Conservation (phyloP, 2,113 vertebrate genomes). For the Megalops atlanticus region DNA sequence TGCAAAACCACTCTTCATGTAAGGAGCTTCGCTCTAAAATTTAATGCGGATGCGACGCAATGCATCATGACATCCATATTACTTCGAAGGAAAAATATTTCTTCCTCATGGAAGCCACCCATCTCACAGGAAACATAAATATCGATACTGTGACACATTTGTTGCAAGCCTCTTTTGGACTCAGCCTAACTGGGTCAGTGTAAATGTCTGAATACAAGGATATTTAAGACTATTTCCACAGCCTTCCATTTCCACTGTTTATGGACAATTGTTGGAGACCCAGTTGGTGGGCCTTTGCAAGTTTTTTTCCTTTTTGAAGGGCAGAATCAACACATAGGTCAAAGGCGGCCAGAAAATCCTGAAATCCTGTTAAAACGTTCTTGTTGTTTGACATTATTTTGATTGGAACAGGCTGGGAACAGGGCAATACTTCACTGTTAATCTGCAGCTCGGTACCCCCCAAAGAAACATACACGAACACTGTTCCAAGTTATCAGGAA, state of each 20-base stretch:
- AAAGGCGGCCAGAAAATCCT: no score
- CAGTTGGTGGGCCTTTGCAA: neutral
- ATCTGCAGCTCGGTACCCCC: neutral
- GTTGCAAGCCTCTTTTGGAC: neutral
- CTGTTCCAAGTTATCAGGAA: neutral
- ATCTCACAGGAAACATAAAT: neutral
- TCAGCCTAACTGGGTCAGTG: neutral
- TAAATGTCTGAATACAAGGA: neutral
- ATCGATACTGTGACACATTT: neutral
- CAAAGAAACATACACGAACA: neutral
- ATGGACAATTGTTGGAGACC: neutral
- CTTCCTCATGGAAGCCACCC: neutral
- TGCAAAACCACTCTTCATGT: neutral
- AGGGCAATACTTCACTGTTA: neutral
- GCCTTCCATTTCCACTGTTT: neutral
- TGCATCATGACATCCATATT: neutral
- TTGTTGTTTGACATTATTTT: no score
- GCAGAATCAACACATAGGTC: neutral
- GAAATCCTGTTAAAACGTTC: no score
- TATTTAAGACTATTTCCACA: neutral
- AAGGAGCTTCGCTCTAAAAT: neutral
- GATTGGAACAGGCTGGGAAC: neutral
- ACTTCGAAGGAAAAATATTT: neutral
- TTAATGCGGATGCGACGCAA: neutral
- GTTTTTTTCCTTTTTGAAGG: neutral